Evolutionary conservation across 2,888 invertebrate species (phyloP).

Genomic region (Miltochrista miniata): DNA sequence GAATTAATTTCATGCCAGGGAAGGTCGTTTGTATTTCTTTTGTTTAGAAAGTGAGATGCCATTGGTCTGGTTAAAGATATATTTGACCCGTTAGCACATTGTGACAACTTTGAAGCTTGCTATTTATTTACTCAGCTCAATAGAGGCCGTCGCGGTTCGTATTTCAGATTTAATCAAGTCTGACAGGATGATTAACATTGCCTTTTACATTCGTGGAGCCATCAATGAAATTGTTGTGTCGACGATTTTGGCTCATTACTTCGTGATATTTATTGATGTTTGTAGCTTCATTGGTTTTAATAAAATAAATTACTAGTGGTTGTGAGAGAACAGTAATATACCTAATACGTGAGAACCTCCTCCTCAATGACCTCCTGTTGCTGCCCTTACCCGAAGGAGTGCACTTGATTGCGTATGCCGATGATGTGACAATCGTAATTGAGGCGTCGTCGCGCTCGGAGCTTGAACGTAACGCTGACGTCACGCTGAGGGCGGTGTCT

Average conservation of each 20-base stretch:
- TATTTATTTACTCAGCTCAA: constrained; percentile 76
- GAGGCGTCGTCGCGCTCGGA: too few species aligned
- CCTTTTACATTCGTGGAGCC: constrained; percentile 61
- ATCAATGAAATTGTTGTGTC: constrained; percentile 56
- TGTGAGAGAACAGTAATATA: too few species aligned
- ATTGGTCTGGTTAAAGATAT: constrained; percentile 66
- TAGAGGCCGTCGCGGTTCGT: constrained; percentile 67
- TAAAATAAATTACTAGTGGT: too few species aligned
- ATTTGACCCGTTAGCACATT: constrained; percentile 74
- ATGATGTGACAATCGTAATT: too few species aligned
- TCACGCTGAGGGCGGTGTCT: too few species aligned
- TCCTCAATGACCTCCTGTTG: too few species aligned
- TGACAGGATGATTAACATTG: constrained; percentile 73
- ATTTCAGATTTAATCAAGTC: constrained; percentile 78
- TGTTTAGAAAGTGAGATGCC: constrained; percentile 67
- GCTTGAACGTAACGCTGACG: too few species aligned
- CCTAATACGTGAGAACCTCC: too few species aligned
- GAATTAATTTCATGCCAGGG: constrained; percentile 75
- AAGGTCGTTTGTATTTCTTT: constrained; percentile 74
- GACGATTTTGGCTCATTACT: constrained; percentile 51
- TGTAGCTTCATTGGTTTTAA: not conserved
- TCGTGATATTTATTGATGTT: constrained; percentile 25
- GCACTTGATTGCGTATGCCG: too few species aligned
- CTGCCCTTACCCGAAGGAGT: too few species aligned
- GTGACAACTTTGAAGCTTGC: constrained; percentile 70